Evolutionary conservation across 2,797 vertebrate species (phyloP).

Genomic region (Gephyroberyx darwinii): DNA sequence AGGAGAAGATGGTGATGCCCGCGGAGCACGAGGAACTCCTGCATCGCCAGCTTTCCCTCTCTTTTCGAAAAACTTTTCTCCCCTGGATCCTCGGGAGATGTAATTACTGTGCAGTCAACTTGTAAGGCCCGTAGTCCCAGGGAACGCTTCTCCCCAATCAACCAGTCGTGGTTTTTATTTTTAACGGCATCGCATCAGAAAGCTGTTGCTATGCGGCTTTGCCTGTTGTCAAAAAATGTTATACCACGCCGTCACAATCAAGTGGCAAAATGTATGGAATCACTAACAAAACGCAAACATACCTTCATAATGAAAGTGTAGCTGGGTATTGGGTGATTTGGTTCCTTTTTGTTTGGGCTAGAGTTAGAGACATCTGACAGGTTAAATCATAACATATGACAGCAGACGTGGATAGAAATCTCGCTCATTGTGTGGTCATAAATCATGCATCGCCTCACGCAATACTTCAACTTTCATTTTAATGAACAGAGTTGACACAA

Average conservation of each 20-base stretch:
- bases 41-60: constrained; percentile 55
- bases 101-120: constrained; percentile 82
- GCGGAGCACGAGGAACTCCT: constrained; percentile 71
- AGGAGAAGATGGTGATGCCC: constrained; percentile 59
- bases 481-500: constrained; percentile 52
- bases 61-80: constrained; percentile 70
- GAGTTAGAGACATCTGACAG: constrained; percentile 9
- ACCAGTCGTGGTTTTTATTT: constrained; percentile 73
- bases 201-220: constrained; percentile 45
- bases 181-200: constrained; percentile 59
- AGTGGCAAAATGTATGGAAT: not conserved
- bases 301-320: not conserved
- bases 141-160: constrained; percentile 69
- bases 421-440: constrained; percentile 39
- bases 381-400: constrained; percentile 21
- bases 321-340: too few relatives aligned
- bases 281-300: too few relatives aligned
- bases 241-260: constrained; percentile 10
- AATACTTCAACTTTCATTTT: constrained; percentile 50
- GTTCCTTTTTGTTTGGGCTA: too few relatives aligned
- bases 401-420: constrained; percentile 30
- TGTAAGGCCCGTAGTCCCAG: constrained; percentile 73
- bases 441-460: constrained; percentile 5
- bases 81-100: constrained; percentile 79
- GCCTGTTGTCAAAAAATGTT: constrained; percentile 29